phyloP scores from a whole-genome alignment of 2,888 invertebrate genomes.

The Mythimna vitellina region DNA sequence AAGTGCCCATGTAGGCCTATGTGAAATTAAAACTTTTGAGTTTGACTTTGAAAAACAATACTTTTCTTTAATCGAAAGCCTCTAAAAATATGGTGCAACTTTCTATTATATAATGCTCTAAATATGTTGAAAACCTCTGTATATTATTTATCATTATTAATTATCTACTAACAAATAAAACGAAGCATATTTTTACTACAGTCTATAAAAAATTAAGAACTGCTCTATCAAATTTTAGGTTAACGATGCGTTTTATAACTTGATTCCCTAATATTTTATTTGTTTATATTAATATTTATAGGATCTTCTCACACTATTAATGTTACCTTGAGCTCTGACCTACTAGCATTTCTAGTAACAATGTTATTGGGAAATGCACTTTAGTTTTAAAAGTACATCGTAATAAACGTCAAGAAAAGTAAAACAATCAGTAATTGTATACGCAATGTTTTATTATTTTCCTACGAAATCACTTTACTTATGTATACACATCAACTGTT shows the following conservation, averaged over 20 bases:
- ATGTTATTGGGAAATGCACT: neutral
- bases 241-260: slow-evolving; percentile 25
- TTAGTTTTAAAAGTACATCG: neutral
- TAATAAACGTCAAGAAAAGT: neutral
- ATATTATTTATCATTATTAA: no score
- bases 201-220: neutral
- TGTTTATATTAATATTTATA: slow-evolving; percentile 25
- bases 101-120: no score
- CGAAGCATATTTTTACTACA: neutral
- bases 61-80: no score
- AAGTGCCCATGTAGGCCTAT: no score
- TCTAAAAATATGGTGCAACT: no score
- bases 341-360: slow-evolving; percentile 23
- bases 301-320: slow-evolving; percentile 8
- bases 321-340: slow-evolving; percentile 27
- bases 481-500: no score
- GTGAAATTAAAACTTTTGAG: no score
- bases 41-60: no score
- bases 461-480: no score
- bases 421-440: no score
- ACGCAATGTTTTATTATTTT: no score
- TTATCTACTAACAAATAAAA: neutral
- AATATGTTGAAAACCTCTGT: no score
- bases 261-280: slow-evolving; percentile 9
- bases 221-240: neutral